Percentiles rank a stretch among this genome's conserved stretches.
Conservation (phyloP, 1,140 invertebrate species). For the Euura lappo region DNA sequence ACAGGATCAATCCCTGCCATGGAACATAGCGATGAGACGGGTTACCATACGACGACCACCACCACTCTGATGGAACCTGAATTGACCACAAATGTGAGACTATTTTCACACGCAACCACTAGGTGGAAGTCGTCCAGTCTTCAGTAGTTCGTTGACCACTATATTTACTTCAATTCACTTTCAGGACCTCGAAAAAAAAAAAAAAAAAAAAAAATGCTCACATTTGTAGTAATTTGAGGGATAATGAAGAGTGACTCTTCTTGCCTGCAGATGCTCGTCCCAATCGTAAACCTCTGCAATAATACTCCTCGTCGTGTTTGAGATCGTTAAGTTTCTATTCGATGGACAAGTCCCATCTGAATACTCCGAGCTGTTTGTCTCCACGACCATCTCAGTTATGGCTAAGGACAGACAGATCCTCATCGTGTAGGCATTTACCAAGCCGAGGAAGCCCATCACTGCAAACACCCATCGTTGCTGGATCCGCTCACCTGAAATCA, state of each 20-base stretch:
- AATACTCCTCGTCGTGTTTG: constrained; percentile 14
- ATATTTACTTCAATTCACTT: no score
- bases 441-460: neutral
- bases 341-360: neutral
- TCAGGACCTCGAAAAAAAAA: no score
- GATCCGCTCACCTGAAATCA: neutral
- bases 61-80: no score
- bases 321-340: neutral
- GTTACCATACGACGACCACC: no score
- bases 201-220: no score
- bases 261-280: constrained; percentile 66
- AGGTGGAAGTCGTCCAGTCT: no score
- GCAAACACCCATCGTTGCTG: neutral
- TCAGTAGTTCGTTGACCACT: no score
- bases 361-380: neutral
- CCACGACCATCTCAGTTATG: neutral
- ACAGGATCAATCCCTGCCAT: constrained; percentile 31
- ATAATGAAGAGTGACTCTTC: neutral
- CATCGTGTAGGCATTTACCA: neutral
- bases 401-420: neutral
- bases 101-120: no score
- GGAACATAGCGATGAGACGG: no score
- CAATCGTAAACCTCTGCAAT: constrained; percentile 60
- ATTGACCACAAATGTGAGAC: no score
- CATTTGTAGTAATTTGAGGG: neutral